phyloP scores from a whole-genome alignment of 2,797 vertebrate species.

The Sebastes iracundus region DNA sequence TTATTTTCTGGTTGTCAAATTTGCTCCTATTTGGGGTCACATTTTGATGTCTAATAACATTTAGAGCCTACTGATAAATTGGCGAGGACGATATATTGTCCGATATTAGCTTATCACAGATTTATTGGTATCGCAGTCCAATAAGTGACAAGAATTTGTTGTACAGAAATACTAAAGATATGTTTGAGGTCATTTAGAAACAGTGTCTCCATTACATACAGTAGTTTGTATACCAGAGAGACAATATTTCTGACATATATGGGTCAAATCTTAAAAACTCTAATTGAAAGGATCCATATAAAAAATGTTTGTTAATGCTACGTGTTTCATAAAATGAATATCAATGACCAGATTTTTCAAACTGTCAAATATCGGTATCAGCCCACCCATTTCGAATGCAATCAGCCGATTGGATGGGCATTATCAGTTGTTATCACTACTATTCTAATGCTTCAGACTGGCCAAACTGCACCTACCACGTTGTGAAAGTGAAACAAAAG shows the following conservation, averaged over 20 bases:
- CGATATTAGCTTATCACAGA: background rate
- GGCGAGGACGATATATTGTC: background rate
- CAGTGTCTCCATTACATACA: background rate
- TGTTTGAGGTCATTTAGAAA: background rate
- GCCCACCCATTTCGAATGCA: background rate
- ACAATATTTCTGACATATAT: background rate
- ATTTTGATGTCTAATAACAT: background rate
- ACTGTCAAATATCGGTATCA: background rate
- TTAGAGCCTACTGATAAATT: background rate
- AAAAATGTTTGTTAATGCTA: background rate
- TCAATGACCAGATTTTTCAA: background rate
- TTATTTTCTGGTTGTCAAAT: background rate
- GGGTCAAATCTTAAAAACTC: background rate
- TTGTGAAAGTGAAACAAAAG: background rate
- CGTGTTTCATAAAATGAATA: background rate
- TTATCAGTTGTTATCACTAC: background rate
- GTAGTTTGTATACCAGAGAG: background rate
- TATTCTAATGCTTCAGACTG: background rate
- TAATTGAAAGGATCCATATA: background rate
- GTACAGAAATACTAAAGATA: background rate
- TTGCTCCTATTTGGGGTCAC: background rate
- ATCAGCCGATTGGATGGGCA: background rate
- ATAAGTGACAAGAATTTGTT: background rate
- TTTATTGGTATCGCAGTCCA: background rate
- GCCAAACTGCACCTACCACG: background rate